Evolutionary conservation across 2,113 vertebrate genomes (phyloP), one percentile per base, ranked within the genome.

Genomic region (Globicephala melas): DNA sequence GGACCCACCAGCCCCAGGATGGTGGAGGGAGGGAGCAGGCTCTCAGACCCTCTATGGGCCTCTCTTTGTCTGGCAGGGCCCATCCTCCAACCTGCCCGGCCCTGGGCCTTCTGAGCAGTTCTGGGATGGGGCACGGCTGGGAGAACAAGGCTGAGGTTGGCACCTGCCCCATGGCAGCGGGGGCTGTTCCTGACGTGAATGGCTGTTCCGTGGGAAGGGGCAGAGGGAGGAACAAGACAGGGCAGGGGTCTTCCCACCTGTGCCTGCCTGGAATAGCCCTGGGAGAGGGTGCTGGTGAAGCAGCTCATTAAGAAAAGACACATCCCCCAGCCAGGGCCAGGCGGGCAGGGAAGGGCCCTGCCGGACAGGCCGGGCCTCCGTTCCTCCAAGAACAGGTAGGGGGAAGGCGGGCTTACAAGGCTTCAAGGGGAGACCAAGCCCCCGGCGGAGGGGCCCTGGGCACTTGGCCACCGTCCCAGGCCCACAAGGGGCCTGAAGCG

Each of bases 1-100:
- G 58, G n/a, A 53, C 36, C 2, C 10, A 7, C 31, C 2, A 6
- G 8, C 11, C 0, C 36, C 44, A 6, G 25, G 31, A 5, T 3
- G 23, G 70, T 0, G 3, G 50, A 38, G 60, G n/a, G 28, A 70
- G n/a, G 6, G 23, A 36, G 17, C 81, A 36, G 44, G 76, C 18
- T 9, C 38, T 23, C 23, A 8, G 85, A 26, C 11, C 25, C 26
- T 1, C 77, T 15, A 1, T 3, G 9, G 10, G 44, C 63, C 31
- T 33, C 36, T 74, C 33, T 71, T 6, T n/a, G 26, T 9, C 63
- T 20, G 6, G 8, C 11, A 60, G 62, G 80, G 63, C 36, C 77
- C 50, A 23, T 36, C 21, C 5, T n/a, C 44, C 44, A 20, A 0
- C 6, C 28, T 53, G 31, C 53, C 67, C 60, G 36, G 1, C 41